A percentile compares a stretch with the other conserved stretches of the same genome.
These are phyloP conservation scores for Leptonema lineaticorne DNA, from an alignment of 1,140 invertebrate species.

Conservation along the genomic window DNA sequence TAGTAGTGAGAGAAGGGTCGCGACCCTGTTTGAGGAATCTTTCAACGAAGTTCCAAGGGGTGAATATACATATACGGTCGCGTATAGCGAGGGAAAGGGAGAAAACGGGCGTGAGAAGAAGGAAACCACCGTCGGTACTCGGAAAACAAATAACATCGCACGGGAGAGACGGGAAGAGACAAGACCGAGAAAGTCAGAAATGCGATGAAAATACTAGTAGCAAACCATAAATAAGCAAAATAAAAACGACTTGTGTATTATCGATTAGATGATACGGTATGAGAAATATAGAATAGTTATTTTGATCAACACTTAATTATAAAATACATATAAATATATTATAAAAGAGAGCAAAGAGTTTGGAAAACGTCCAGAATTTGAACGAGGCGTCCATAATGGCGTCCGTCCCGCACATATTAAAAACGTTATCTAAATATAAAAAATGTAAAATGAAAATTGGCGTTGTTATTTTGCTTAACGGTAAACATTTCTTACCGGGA, in stretches of 20 bases:
- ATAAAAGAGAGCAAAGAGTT: no score
- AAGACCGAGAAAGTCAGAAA: not conserved
- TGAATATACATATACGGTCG: no score
- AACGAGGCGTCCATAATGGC: no score
- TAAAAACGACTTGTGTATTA: not conserved
- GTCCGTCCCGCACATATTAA: no score
- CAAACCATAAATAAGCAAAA: not conserved
- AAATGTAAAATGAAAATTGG: no score
- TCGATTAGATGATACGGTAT: no score
- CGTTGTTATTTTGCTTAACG: no score
- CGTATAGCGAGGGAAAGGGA: not conserved
- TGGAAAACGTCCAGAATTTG: no score
- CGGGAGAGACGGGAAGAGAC: not conserved
- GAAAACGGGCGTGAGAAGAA: not conserved
- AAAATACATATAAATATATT: no score
- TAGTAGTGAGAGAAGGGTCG: constrained; percentile 1
- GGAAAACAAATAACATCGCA: constrained; percentile 12
- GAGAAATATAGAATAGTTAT: no score
- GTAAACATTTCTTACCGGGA: constrained; percentile 49
- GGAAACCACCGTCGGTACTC: not conserved
- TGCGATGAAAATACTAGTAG: not conserved
- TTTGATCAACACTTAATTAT: no score
- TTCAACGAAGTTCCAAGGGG: not conserved
- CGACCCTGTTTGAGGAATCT: constrained; percentile 16
- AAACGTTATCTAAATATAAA: no score